phyloP scores from a whole-genome alignment of 2,113 vertebrate genomes.

The Mobula birostris region DNA sequence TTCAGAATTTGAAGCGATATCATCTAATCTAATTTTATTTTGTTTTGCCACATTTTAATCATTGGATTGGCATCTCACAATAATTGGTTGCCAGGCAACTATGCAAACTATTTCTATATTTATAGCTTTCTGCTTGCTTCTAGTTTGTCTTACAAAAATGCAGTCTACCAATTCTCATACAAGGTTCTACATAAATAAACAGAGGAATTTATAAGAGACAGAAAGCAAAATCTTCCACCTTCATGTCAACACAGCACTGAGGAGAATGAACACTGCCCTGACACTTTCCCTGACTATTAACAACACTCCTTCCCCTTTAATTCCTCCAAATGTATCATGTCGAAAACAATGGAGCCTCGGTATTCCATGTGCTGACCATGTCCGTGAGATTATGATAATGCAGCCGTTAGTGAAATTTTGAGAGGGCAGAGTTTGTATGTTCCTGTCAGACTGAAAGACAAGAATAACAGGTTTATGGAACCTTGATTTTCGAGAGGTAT shows the following conservation, averaged over 20 bases:
- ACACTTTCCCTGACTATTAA: no score
- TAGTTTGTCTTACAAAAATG: background rate
- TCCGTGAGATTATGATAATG: no score
- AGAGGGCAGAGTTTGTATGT: no score
- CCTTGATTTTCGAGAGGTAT: no score
- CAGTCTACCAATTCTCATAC: background rate
- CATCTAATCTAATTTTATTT: background rate
- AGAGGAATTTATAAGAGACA: background rate
- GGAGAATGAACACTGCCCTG: background rate
- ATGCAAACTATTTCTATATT: background rate
- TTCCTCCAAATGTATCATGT: no score
- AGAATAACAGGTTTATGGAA: no score
- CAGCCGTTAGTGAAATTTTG: no score
- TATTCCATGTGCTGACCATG: no score
- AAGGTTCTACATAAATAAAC: background rate
- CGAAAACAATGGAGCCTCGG: no score
- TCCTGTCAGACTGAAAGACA: no score
- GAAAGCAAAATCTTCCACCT: background rate
- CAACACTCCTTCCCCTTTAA: no score
- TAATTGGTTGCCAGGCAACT: background rate
- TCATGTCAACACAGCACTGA: background rate
- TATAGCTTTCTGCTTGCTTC: background rate
- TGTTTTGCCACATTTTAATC: background rate
- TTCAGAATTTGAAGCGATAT: background rate
- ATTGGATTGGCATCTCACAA: background rate